Conservation (phyloP, 2,888 invertebrate species). For the Lasioglossum figueresi region DNA sequence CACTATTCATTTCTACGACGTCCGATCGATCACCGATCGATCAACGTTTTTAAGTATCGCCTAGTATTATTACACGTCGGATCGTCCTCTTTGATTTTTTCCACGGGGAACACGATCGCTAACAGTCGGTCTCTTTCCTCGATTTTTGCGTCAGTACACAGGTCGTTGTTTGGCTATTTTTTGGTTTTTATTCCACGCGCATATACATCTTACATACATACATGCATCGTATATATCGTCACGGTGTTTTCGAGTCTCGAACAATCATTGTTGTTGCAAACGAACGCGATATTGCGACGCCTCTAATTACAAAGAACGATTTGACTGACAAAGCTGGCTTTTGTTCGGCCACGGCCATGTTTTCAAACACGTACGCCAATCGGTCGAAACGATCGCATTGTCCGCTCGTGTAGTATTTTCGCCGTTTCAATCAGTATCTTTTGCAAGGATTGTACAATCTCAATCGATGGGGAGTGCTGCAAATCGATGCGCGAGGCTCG, state of each 20-base stretch:
- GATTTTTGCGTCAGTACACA: not conserved
- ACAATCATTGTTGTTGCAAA: conserved; percentile 47
- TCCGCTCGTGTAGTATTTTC: conserved; percentile 15
- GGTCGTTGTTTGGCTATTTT: not conserved
- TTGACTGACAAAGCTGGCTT: conserved; percentile 48
- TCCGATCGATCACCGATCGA: conserved; percentile 38
- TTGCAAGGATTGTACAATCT: conserved; percentile 14
- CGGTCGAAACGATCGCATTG: conserved; percentile 36
- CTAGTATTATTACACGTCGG: conserved; percentile 39
- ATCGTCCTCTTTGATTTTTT: conserved; percentile 18
- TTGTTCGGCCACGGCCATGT: conserved; percentile 38
- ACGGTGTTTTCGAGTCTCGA: conserved; percentile 35
- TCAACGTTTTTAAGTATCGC: conserved; percentile 20
- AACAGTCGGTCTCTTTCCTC: not conserved
- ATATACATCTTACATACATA: not conserved
- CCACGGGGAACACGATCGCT: conserved; percentile 9
- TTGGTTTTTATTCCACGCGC: not conserved
- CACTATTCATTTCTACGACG: conserved; percentile 52
- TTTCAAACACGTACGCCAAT: conserved; percentile 39
- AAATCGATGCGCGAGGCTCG: conserved; percentile 36
- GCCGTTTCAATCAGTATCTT: conserved; percentile 29
- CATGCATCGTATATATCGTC: not conserved
- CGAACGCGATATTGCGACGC: conserved; percentile 44
- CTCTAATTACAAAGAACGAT: conserved; percentile 56
- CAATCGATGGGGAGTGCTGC: conserved; percentile 33